These are phyloP conservation scores for Triplophysa siluroides DNA, from an alignment of 2,113 vertebrate genomes.

Conservation along the genomic window DNA sequence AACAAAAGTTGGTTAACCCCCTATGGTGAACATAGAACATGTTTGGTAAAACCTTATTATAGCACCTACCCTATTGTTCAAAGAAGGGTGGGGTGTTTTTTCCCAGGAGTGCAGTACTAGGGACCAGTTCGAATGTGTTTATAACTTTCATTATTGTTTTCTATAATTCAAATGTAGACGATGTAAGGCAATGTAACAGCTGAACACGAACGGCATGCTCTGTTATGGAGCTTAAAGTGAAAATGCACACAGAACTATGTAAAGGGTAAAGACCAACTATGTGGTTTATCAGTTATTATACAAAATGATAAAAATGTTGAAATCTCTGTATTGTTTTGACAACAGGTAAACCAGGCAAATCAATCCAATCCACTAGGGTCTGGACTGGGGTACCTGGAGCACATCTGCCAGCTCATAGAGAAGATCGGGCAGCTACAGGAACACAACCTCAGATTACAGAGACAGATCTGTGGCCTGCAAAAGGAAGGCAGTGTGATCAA, in stretches of 20 bases:
- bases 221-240: not conserved
- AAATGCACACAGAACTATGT: no score
- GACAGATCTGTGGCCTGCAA: conserved; percentile 78
- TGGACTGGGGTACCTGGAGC: conserved; percentile 84
- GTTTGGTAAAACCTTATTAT: conserved; percentile 1
- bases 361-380: conserved; percentile 71
- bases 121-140: not conserved
- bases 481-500: conserved; percentile 73
- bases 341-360: conserved; percentile 73
- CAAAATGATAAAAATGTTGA: not conserved
- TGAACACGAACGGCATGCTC: not conserved
- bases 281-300: no score
- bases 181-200: not conserved
- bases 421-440: conserved; percentile 88
- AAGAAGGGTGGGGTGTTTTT: not conserved
- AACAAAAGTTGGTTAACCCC: conserved; percentile 19
- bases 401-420: conserved; percentile 87
- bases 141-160: not conserved
- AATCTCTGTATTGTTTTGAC: conserved; percentile 4
- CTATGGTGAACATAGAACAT: not conserved
- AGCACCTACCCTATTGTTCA: conserved; percentile 9
- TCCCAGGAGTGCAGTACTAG: not conserved
- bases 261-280: no score
- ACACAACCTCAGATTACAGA: conserved; percentile 80
- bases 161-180: not conserved